Base-by-base conservation (phyloP, 2,797 vertebrate genomes). In the Tragopan temminckii region DNA sequence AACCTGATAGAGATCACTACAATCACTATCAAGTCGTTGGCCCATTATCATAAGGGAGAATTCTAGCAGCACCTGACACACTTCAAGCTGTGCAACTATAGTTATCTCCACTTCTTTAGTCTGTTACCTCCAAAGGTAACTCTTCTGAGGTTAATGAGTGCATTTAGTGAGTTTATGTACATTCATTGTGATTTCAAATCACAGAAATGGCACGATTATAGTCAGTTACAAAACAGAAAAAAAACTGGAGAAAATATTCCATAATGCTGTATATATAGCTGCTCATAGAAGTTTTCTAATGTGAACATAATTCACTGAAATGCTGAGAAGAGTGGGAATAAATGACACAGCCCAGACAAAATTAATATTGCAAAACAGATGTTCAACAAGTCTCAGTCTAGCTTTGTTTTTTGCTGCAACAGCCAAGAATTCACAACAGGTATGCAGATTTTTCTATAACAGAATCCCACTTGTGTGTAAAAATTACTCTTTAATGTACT, bases 341-440 rank as follows among this genome's bases (percentile, higher is more conserved):
- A 96, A 85, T 80, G 75, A 76, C 33, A 57, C 48, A 75, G 25
- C 42, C 76, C 17, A 91, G 71, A 67, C 19, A 80, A 29, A 78
- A 92, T 67, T 75, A 86, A 85, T 84, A 90, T 33, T 79, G 21
- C 21, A 87, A 93, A 93, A 61, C 66, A 88, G 38, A 83, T 95
- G 78, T 87, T 96, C 80, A 95, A 64, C 57, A 94, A 91, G 50
- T 93, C 45, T 82, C 85, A 77, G 45, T 86, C 80, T 87, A 87
- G 55, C 36, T 92, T 85, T 95, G 50, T 0, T 6, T 91, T 94
- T 87, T 89, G 36, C 25, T 7, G 1, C 70, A 92, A 72, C 36
- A 82, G 77, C 90, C 67, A 92, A 81, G 85, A 95, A 92, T 95
- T 94, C 78, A 85, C 80, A 89, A 90, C 6, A 19, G 9, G n/a